Conservation (phyloP, 2,888 invertebrate species). For the Leucania comma region DNA sequence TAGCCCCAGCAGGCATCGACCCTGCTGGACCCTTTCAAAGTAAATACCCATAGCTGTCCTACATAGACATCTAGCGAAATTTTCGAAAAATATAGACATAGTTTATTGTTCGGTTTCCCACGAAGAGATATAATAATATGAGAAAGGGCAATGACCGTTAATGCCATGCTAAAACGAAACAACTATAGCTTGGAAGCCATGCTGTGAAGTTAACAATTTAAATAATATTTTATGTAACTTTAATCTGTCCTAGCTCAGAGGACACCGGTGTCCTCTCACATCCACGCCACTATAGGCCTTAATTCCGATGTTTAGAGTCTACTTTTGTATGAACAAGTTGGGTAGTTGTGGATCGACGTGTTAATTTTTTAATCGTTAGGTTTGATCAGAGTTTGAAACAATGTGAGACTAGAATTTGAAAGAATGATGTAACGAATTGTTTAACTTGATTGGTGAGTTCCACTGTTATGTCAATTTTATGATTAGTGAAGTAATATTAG, state of each 20-base stretch:
- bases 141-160: neutral
- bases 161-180: neutral
- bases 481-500: neutral
- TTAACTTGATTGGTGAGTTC: constrained; percentile 1
- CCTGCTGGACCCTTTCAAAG: too few relatives aligned
- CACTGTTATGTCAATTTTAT: neutral
- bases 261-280: too few relatives aligned
- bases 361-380: constrained; percentile 22
- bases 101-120: neutral
- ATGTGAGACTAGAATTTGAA: constrained; percentile 17
- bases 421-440: constrained; percentile 25
- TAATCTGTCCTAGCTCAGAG: too few relatives aligned
- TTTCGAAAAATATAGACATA: neutral
- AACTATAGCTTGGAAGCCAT: neutral
- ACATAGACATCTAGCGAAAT: too few relatives aligned
- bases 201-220: constrained; percentile 6
- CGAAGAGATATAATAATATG: neutral
- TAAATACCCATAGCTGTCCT: too few relatives aligned
- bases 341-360: too few relatives aligned
- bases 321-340: too few relatives aligned
- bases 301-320: too few relatives aligned
- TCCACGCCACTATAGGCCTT: too few relatives aligned
- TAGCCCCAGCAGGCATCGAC: too few relatives aligned
- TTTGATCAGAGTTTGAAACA: constrained; percentile 19
- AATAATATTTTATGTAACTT: constrained; percentile 43